These are phyloP conservation scores for Chaunax sp. DNA, from an alignment of 2,797 vertebrate genomes.

Conservation along the genomic window DNA sequence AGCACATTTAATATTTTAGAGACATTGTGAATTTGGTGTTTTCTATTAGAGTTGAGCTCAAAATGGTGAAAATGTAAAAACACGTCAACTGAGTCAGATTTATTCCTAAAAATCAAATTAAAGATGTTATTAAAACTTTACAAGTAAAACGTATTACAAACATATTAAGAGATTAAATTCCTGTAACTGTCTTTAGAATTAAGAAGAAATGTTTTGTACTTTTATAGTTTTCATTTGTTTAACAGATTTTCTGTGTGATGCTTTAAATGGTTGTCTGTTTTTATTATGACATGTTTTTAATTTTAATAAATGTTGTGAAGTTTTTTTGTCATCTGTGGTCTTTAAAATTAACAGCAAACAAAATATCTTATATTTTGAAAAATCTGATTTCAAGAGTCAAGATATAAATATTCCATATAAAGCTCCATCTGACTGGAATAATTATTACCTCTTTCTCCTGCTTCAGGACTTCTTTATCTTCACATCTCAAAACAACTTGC, in stretches of 20 bases:
- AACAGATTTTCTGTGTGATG: not conserved
- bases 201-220: not conserved
- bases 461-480: too few relatives aligned
- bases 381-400: too few relatives aligned
- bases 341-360: too few relatives aligned
- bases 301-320: not conserved
- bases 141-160: not conserved
- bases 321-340: not conserved
- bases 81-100: not conserved
- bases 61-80: not conserved
- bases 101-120: too few relatives aligned
- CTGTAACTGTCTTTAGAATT: rapidly evolving
- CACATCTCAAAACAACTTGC: too few relatives aligned
- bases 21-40: not conserved
- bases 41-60: not conserved
- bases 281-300: not conserved
- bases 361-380: too few relatives aligned
- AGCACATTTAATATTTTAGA: not conserved
- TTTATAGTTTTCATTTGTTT: not conserved
- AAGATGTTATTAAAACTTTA: too few relatives aligned
- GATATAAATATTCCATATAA: too few relatives aligned
- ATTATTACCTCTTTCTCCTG: too few relatives aligned
- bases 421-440: too few relatives aligned
- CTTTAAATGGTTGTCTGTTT: not conserved
- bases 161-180: not conserved